Percentiles rank a stretch among this genome's conserved stretches.
Conservation (phyloP, 2,113 vertebrate species). For the Herpetotheres cachinnans region DNA sequence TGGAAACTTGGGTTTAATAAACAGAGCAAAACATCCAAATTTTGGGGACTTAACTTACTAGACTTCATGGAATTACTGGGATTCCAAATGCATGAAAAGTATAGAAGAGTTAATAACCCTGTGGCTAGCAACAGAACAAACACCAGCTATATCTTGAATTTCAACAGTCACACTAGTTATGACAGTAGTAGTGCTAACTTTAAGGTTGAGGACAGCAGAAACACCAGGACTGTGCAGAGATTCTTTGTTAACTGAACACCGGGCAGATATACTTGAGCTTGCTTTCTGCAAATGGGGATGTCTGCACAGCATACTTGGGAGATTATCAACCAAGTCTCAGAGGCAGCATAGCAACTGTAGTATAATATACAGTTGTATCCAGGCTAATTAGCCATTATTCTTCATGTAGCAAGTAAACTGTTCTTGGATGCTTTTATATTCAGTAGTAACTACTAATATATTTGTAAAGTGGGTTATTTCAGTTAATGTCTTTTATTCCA, state of each 20-base stretch:
- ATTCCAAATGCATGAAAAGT: background rate
- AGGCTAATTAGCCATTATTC: background rate
- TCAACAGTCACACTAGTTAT: background rate
- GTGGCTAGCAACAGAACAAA: background rate
- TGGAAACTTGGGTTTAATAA: background rate
- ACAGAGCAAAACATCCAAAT: background rate
- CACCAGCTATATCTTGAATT: background rate
- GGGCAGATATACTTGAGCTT: background rate
- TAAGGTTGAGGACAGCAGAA: background rate
- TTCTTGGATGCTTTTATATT: background rate
- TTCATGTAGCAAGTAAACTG: background rate
- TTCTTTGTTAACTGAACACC: background rate
- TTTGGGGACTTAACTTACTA: background rate
- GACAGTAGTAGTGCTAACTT: background rate
- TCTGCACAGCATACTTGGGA: background rate
- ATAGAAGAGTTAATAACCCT: background rate
- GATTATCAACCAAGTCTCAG: background rate
- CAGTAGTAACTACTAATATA: background rate
- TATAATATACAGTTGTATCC: background rate
- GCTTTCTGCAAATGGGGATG: fast-evolving
- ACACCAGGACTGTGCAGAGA: background rate
- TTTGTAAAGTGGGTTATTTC: background rate
- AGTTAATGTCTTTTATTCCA: background rate
- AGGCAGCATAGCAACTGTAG: background rate
- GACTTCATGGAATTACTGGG: background rate